phyloP scores from a whole-genome alignment of 1,140 invertebrate species.

The Habropoda laboriosa region DNA sequence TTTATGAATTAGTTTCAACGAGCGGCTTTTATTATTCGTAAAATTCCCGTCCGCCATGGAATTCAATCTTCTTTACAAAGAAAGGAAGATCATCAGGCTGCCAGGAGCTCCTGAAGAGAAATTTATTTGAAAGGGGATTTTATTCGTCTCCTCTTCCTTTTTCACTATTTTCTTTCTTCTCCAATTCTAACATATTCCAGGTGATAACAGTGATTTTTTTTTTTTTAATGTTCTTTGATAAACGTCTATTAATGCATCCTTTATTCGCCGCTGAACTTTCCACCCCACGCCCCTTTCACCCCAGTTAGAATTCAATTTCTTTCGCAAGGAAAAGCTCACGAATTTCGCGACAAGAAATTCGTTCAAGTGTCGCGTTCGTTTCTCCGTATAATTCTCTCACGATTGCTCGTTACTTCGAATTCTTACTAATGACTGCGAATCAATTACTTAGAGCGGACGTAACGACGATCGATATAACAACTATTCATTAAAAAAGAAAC shows the following conservation, averaged over 20 bases:
- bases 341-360: slow-evolving; percentile 5
- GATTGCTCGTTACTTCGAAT: neutral
- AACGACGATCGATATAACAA: neutral
- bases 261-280: neutral
- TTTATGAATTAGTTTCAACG: slow-evolving; percentile 35
- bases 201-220: slow-evolving; percentile 11
- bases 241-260: slow-evolving; percentile 32
- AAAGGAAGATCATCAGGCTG: slow-evolving; percentile 31
- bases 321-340: neutral
- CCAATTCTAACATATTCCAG: slow-evolving; percentile 11
- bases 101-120: slow-evolving; percentile 24
- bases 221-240: neutral
- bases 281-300: neutral
- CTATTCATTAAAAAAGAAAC: neutral
- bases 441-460: no score
- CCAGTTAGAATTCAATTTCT: slow-evolving; percentile 21
- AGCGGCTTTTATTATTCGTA: slow-evolving; percentile 24
- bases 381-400: slow-evolving; percentile 6
- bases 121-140: slow-evolving; percentile 48
- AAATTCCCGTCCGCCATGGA: slow-evolving; percentile 30
- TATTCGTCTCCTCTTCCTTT: neutral
- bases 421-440: neutral
- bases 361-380: neutral
- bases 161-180: neutral
- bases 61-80: slow-evolving; percentile 26